Conservation (phyloP, 2,797 vertebrate species). For the Xyrichtys novacula region DNA sequence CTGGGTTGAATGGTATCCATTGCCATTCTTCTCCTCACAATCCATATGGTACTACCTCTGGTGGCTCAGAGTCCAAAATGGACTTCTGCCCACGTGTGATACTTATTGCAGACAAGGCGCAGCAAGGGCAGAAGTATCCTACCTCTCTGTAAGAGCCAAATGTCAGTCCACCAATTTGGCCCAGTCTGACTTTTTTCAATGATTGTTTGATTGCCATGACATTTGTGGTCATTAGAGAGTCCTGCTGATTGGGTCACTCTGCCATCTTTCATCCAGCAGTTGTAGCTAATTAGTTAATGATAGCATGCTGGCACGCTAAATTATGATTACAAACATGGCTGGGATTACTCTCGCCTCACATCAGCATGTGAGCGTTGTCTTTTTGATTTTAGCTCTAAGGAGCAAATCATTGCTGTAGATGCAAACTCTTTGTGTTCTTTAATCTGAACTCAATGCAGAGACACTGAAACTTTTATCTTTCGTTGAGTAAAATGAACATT, state of each 20-base stretch:
- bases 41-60: no score
- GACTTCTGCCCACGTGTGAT: no score
- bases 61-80: no score
- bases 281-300: background rate
- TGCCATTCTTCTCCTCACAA: no score
- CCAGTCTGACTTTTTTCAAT: background rate
- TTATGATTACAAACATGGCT: background rate
- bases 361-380: background rate
- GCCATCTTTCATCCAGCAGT: background rate
- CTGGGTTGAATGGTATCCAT: no score
- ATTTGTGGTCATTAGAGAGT: background rate
- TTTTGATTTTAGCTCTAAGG: no score
- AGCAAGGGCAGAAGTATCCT: no score
- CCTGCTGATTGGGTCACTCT: background rate
- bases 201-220: background rate
- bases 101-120: no score
- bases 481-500: background rate
- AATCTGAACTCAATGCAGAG: background rate
- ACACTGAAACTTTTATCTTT: background rate
- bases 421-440: background rate
- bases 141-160: no score
- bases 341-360: background rate
- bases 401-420: background rate
- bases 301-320: no score
- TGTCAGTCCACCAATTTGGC: background rate